Evolutionary conservation across 1,140 invertebrate species (phyloP).

Genomic region (Neuroterus valhalla): DNA sequence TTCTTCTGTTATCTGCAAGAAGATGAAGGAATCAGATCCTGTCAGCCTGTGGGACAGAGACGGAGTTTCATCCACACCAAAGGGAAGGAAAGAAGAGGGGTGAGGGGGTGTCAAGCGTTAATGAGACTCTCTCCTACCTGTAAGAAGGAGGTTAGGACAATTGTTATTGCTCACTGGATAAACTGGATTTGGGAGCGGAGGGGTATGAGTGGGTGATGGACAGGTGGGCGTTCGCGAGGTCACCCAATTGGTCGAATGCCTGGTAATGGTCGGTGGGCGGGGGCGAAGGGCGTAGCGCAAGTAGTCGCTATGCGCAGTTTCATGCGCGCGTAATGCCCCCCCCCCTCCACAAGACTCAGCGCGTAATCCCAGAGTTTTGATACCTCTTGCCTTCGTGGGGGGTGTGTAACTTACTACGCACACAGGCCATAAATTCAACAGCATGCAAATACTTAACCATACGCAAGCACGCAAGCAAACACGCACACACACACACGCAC

Average conservation of each 20-base stretch:
- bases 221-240: constrained; percentile 69
- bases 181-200: background rate
- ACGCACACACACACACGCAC: no score
- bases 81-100: constrained; percentile 34
- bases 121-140: background rate
- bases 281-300: constrained; percentile 60
- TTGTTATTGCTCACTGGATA: background rate
- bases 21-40: constrained; percentile 44
- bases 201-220: constrained; percentile 38
- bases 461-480: no score
- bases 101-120: background rate
- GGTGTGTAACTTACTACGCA: no score
- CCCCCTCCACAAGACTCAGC: constrained; percentile 30
- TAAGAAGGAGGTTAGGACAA: background rate
- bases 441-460: constrained; percentile 29
- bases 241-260: constrained; percentile 71
- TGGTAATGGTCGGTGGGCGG: constrained; percentile 73
- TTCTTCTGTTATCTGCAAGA: background rate
- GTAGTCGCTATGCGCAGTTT: constrained; percentile 63
- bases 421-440: background rate
- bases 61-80: background rate
- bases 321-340: constrained; percentile 62
- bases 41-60: background rate
- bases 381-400: no score
- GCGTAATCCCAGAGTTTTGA: constrained; percentile 5